Percentiles rank a stretch among this genome's conserved stretches.
Conservation (phyloP, 2,797 vertebrate species). For the Spondyliosoma cantharus region DNA sequence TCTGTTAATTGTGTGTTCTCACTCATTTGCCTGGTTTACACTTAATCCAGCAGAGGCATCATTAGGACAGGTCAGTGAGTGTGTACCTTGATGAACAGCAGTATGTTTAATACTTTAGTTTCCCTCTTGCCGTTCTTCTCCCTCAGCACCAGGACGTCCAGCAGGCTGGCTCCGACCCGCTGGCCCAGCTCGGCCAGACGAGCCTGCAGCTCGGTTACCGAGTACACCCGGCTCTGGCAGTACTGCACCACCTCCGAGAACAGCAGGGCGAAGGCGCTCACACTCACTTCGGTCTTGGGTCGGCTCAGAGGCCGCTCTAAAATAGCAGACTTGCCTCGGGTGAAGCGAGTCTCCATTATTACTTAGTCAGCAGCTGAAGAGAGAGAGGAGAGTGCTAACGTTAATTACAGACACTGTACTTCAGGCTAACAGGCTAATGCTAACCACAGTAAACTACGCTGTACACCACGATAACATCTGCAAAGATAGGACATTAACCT, state of each 20-base stretch:
- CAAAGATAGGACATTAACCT: neutral
- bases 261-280: constrained; percentile 90
- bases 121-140: constrained; percentile 88
- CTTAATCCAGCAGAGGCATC: neutral
- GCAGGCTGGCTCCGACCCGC: constrained; percentile 86
- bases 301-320: constrained; percentile 87
- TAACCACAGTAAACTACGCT: neutral
- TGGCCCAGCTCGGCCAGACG: constrained; percentile 88
- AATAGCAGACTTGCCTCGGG: constrained; percentile 87
- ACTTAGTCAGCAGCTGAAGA: neutral
- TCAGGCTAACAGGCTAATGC: constrained; percentile 5
- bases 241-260: constrained; percentile 95
- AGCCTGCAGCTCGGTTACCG: constrained; percentile 90
- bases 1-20: neutral
- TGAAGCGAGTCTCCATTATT: constrained; percentile 89
- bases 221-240: constrained; percentile 92
- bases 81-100: constrained; percentile 90
- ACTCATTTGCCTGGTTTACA: neutral
- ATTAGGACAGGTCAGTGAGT: neutral
- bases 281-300: constrained; percentile 87
- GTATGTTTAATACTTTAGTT: constrained; percentile 88
- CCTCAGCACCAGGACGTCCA: constrained; percentile 88
- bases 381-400: too few relatives aligned
- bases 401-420: neutral
- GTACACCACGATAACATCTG: neutral